phyloP scores from a whole-genome alignment of 1,140 invertebrate species.

The Plectrocnemia conspersa region DNA sequence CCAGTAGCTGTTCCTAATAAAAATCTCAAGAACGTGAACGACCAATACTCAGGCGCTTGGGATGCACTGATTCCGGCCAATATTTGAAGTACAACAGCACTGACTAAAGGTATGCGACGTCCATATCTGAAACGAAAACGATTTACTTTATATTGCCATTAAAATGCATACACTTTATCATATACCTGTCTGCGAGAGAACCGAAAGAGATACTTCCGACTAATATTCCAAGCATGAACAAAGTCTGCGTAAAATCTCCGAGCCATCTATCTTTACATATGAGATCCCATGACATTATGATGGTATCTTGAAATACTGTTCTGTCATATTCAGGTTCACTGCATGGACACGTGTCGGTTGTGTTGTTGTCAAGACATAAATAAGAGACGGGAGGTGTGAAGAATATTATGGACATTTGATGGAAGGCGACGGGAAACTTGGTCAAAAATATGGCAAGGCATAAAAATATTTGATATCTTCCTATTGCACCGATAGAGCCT shows the following conservation, averaged over 20 bases:
- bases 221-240: constrained; percentile 47
- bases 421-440: constrained; percentile 68
- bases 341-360: constrained; percentile 50
- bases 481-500: constrained; percentile 60
- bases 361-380: constrained; percentile 40
- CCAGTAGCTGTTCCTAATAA: constrained; percentile 57
- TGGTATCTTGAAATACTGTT: constrained; percentile 62
- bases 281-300: constrained; percentile 69
- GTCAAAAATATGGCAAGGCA: constrained; percentile 59
- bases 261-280: constrained; percentile 61
- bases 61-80: constrained; percentile 54
- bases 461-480: constrained; percentile 63
- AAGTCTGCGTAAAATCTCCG: constrained; percentile 61
- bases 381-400: constrained; percentile 54
- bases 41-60: constrained; percentile 56
- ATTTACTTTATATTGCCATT: no score
- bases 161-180: constrained; percentile 14
- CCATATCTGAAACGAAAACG: constrained; percentile 53
- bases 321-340: constrained; percentile 55
- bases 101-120: constrained; percentile 54
- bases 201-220: constrained; percentile 47
- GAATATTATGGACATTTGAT: constrained; percentile 63
- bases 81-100: constrained; percentile 57
- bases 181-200: constrained; percentile 48
- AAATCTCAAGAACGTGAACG: constrained; percentile 59